Conservation (phyloP, 2,113 vertebrate genomes). For the Climacteris rufus region DNA sequence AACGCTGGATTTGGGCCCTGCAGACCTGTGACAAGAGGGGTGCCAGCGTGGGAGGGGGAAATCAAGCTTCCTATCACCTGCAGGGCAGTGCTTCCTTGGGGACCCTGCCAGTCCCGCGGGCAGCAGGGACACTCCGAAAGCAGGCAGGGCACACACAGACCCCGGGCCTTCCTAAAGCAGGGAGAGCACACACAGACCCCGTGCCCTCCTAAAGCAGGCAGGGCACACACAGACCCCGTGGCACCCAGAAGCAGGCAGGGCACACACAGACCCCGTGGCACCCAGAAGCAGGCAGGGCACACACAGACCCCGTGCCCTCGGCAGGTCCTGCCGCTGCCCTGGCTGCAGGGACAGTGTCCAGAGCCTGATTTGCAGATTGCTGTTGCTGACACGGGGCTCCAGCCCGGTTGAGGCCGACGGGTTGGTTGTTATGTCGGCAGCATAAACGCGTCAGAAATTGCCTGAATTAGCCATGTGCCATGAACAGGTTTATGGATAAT, state of each 20-base stretch:
- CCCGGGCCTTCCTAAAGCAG: not conserved
- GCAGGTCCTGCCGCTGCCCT: rapidly evolving
- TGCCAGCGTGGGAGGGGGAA: not conserved
- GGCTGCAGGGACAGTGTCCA: rapidly evolving
- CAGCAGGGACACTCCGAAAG: not conserved
- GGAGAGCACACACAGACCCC: rapidly evolving
- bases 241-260: too few relatives aligned
- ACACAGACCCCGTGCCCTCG: rapidly evolving
- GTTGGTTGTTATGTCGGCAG: not conserved
- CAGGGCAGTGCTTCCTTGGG: not conserved
- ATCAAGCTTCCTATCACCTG: constrained; percentile 2
- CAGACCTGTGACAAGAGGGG: not conserved
- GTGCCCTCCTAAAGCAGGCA: too few relatives aligned
- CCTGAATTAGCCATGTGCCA: constrained; percentile 34
- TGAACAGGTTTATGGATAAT: constrained; percentile 51
- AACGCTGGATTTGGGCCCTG: constrained; percentile 18
- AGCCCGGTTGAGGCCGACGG: not conserved
- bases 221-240: rapidly evolving
- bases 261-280: too few relatives aligned
- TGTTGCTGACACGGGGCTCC: not conserved
- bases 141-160: rapidly evolving
- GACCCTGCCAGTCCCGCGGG: not conserved
- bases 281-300: too few relatives aligned
- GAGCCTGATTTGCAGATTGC: not conserved
- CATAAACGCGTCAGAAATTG: constrained; percentile 31